These are phyloP conservation scores for Hoplodrina ambigua DNA, from an alignment of 2,888 invertebrate species.

Conservation along the genomic window DNA sequence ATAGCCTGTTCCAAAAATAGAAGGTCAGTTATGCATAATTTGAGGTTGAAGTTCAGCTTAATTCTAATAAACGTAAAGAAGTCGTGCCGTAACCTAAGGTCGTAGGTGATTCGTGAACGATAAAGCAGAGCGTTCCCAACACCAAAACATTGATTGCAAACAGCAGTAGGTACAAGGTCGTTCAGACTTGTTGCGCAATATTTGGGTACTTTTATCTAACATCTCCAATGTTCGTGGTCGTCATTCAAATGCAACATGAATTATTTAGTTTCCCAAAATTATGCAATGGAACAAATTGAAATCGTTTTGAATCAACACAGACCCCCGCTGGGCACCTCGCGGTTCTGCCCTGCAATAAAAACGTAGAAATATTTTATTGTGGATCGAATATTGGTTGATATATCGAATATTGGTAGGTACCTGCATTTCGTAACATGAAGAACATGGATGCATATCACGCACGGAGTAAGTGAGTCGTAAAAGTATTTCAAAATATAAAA, in stretches of 20 bases:
- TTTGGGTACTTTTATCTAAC: conserved; percentile 80
- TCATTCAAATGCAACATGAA: conserved; percentile 81
- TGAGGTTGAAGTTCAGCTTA: conserved; percentile 46
- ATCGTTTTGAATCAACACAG: conserved; percentile 78
- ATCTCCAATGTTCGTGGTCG: conserved; percentile 72
- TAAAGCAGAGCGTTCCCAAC: conserved; percentile 63
- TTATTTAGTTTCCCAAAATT: conserved; percentile 83
- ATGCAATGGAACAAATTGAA: conserved; percentile 86
- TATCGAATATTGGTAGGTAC: conserved; percentile 64
- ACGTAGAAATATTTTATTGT: conserved; percentile 69
- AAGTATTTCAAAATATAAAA: conserved; percentile 55
- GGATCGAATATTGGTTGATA: conserved; percentile 67
- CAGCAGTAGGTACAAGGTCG: conserved; percentile 75
- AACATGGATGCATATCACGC: conserved; percentile 34
- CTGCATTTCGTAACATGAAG: conserved; percentile 64
- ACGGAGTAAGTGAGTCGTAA: conserved; percentile 55
- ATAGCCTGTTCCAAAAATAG: conserved; percentile 14
- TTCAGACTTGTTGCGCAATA: conserved; percentile 69
- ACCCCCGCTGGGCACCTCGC: conserved; percentile 78
- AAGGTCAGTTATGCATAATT: conserved; percentile 30
- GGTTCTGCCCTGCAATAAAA: conserved; percentile 72
- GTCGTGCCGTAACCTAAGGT: conserved; percentile 61
- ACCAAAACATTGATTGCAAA: conserved; percentile 71
- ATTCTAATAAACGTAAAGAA: conserved; percentile 50
- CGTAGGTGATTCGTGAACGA: conserved; percentile 61